A percentile compares a stretch with the other conserved stretches of the same genome.
Conservation (phyloP, 2,113 vertebrate genomes). For the Mormyrus lacerda region DNA sequence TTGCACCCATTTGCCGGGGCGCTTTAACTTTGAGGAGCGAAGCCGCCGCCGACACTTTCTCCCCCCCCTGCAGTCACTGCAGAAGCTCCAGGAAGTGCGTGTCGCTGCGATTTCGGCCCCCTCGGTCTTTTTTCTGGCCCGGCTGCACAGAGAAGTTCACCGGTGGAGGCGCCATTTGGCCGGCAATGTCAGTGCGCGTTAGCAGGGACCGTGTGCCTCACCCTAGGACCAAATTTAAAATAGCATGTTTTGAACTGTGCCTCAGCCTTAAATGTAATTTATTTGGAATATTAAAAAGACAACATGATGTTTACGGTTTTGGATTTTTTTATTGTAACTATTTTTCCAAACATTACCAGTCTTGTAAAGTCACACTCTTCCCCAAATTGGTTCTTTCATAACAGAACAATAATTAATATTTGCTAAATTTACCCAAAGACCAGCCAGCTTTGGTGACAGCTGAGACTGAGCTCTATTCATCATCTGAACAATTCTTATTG, state of each 20-base stretch:
- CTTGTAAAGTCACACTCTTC: neutral
- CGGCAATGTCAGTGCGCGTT: neutral
- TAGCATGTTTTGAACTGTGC: neutral
- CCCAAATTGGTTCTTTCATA: neutral
- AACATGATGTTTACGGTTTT: neutral
- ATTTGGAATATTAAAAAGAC: neutral
- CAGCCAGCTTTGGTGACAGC: conserved; percentile 35
- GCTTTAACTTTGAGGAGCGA: conserved; percentile 43
- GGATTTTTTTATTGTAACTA: neutral
- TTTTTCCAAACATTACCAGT: neutral
- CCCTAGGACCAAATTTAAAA: neutral
- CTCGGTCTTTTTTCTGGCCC: conserved; percentile 10
- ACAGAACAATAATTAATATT: neutral
- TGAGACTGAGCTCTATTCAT: conserved; percentile 35
- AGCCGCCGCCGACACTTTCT: conserved; percentile 40
- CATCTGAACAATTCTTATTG: conserved; percentile 13
- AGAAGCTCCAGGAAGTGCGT: conserved; percentile 57
- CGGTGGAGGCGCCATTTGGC: conserved; percentile 17
- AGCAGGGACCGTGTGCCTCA: too few species aligned
- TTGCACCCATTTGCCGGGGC: conserved; percentile 32
- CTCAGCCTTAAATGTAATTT: neutral
- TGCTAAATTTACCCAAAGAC: conserved; percentile 35
- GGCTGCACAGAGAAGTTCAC: neutral
- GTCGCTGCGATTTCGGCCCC: conserved; percentile 45
- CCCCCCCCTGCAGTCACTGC: conserved; percentile 23